Evolutionary conservation across 2,113 vertebrate genomes (phyloP), one percentile per base, ranked within the genome.

Genomic region (Eidolon helvum): DNA sequence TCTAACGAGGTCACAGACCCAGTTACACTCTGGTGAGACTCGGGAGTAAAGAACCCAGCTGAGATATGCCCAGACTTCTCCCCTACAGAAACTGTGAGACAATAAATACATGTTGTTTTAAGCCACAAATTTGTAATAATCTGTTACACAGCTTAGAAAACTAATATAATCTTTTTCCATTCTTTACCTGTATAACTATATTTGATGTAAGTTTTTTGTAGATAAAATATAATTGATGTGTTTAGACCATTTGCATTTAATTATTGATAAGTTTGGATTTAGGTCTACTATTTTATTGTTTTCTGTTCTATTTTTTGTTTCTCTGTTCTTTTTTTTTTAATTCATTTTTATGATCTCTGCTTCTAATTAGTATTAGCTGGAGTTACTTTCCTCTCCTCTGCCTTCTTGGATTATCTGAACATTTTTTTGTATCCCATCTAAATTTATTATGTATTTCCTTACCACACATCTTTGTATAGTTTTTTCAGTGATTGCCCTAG

Each of bases 401-500:
- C n/a, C 19, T 65, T 68, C 92, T 75, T 55, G 79, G 22, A 43
- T 91, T 65, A 72, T 33, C 45, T 83, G 38, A 92, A 74, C 30
- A 15, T 85, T 72, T 94, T 97, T 89, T 26, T 63, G 45, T 75
- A 86, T 80, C 75, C 61, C 14, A 87, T 43, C 75, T 87, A 77
- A 63, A 66, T 89, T 65, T 85, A 45, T 53, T 53, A 89, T 22
- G 33, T 82, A 33, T 72, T 63, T 88, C 95, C 40, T 93, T 16
- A 45, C 50, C 50, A 5, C 57, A 91, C n/a, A 21, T 91, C 16
- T 79, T 77, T 68, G 7, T 55, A 43, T 24, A 65, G 28, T 10
- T 82, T 79, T 65, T 82, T 78, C 12, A 80, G 50, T 50, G 18
- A 21, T 24, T 84, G 12, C 45, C 78, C 1, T 10, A 55, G 66